These are phyloP conservation scores for Trissolcus japonicus DNA, from an alignment of 2,888 invertebrate species.

Conservation along the genomic window DNA sequence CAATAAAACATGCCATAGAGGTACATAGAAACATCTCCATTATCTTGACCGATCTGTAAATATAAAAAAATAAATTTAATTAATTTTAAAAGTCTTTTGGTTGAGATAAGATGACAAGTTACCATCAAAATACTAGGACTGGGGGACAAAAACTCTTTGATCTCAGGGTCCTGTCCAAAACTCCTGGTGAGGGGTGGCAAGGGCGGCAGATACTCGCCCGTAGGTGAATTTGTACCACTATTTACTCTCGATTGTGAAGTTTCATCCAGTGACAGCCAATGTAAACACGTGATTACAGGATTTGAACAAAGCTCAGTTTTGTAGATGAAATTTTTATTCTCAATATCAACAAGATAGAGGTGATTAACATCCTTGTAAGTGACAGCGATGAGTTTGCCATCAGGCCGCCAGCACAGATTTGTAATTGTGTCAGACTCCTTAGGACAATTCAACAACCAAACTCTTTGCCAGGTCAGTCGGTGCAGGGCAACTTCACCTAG, in stretches of 20 bases:
- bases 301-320: constrained; percentile 76
- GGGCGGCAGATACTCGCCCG: constrained; percentile 76
- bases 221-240: constrained; percentile 61
- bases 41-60: constrained; percentile 83
- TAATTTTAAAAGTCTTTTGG: background rate
- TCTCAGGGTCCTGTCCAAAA: constrained; percentile 73
- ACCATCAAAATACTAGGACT: constrained; percentile 76
- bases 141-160: constrained; percentile 76
- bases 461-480: constrained; percentile 94
- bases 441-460: constrained; percentile 88
- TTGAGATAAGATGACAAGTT: constrained; percentile 52
- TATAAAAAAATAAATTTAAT: background rate
- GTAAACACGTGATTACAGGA: constrained; percentile 82
- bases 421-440: constrained; percentile 84
- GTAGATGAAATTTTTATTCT: constrained; percentile 88
- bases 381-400: constrained; percentile 89
- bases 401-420: constrained; percentile 94
- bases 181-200: constrained; percentile 77
- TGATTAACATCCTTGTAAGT: constrained; percentile 66
- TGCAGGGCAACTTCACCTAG: constrained; percentile 91
- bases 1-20: constrained; percentile 91
- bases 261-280: constrained; percentile 80
- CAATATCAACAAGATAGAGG: constrained; percentile 84
- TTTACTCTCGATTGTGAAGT: constrained; percentile 17
- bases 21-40: constrained; percentile 82